phyloP scores from a whole-genome alignment of 2,797 vertebrate species.

The Myotis daubentonii region DNA sequence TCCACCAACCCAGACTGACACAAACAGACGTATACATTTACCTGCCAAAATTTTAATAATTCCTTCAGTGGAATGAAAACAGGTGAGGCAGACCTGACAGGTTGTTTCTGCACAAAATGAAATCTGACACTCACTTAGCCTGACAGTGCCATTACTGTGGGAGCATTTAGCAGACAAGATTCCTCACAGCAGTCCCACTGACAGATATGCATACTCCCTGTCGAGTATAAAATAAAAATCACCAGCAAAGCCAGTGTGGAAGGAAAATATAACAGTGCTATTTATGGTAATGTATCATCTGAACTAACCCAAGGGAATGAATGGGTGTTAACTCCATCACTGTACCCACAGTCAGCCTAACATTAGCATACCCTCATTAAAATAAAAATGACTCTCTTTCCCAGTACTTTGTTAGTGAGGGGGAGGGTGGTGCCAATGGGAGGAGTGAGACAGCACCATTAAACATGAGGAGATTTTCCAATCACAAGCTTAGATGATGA shows the following conservation, averaged over 20 bases:
- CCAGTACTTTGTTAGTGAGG: not conserved
- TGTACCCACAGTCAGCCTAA: not conserved
- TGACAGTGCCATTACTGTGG: conserved; percentile 34
- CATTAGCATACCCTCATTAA: not conserved
- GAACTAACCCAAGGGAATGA: not conserved
- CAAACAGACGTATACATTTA: not conserved
- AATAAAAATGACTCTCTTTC: not conserved
- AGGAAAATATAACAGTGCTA: not conserved
- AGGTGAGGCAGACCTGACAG: not conserved
- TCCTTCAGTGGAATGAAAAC: conserved; percentile 38
- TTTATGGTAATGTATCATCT: not conserved
- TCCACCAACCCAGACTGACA: not conserved
- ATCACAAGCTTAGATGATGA: conserved; percentile 21
- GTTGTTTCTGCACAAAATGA: conserved; percentile 59
- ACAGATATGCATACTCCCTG: conserved; percentile 7
- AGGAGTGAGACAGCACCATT: not conserved
- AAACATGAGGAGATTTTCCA: conserved; percentile 3
- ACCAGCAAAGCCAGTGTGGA: conserved; percentile 34
- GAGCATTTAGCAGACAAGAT: conserved; percentile 46
- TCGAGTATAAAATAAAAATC: conserved; percentile 52
- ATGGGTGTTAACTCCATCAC: not conserved
- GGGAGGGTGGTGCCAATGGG: not conserved
- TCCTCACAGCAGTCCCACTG: not conserved
- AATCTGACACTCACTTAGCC: conserved; percentile 61
- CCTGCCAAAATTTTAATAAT: not conserved